Percentiles rank a stretch among this genome's conserved stretches.
These are phyloP conservation scores for Antennarius striatus DNA, from an alignment of 2,113 vertebrate species.

Conservation along the genomic window DNA sequence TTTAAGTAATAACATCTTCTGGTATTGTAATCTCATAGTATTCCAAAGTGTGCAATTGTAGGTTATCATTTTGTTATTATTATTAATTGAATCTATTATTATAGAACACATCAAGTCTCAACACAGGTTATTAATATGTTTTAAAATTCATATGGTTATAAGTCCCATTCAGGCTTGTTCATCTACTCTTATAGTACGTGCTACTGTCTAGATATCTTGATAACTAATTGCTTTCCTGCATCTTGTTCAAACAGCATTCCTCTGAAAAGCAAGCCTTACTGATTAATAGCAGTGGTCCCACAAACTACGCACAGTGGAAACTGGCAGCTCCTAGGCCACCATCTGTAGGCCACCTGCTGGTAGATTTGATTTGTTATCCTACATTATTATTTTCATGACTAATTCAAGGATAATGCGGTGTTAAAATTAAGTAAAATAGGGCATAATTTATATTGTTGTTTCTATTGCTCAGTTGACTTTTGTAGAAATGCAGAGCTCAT, in stretches of 20 bases:
- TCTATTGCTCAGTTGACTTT: not conserved
- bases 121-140: not conserved
- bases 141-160: not conserved
- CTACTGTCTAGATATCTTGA: conserved; percentile 3
- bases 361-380: conserved; percentile 5
- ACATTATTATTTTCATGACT: conserved; percentile 21
- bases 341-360: conserved; percentile 48
- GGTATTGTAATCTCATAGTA: no score
- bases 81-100: no score
- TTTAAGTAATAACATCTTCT: no score
- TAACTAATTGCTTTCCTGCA: not conserved
- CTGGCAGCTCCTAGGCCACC: not conserved
- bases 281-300: not conserved
- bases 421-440: conserved; percentile 14
- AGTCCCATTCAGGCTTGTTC: not conserved
- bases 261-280: conserved; percentile 8
- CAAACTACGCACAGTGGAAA: not conserved
- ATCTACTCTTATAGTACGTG: not conserved
- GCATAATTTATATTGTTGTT: no score
- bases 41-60: no score
- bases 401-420: conserved; percentile 4
- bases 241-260: not conserved
- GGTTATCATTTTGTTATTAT: no score
- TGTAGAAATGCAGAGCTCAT: conserved; percentile 16
- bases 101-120: not conserved